phyloP scores from a whole-genome alignment of 2,888 invertebrate genomes.

The Colletes collaris region DNA sequence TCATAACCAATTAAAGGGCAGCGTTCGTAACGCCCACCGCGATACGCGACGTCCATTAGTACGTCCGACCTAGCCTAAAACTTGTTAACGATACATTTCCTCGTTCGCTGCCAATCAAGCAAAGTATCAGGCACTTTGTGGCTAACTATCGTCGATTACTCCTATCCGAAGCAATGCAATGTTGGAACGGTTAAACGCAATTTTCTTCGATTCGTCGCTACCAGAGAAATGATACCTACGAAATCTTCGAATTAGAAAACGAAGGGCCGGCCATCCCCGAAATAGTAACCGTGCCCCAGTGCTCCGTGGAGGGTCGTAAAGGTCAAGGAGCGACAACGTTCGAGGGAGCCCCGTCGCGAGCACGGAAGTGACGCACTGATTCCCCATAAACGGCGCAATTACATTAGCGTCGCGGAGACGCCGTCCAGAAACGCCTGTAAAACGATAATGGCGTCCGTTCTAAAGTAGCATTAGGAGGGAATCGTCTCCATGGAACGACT shows the following conservation, averaged over 20 bases:
- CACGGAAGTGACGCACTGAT: background rate
- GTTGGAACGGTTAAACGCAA: background rate
- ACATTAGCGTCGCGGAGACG: conserved; percentile 7
- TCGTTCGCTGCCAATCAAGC: background rate
- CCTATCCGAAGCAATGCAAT: background rate
- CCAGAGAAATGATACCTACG: background rate
- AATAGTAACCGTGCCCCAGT: background rate
- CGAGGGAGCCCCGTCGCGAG: background rate
- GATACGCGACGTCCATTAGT: no score
- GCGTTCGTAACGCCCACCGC: no score
- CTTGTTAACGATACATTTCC: background rate
- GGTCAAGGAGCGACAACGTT: background rate
- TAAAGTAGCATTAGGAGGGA: conserved; percentile 19
- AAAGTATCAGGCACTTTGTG: background rate
- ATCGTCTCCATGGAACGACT: conserved; percentile 11
- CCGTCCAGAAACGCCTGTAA: conserved; percentile 3
- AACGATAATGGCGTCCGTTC: conserved; percentile 21
- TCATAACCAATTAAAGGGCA: no score
- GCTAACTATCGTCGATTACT: background rate
- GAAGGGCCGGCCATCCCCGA: no score
- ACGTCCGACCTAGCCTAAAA: background rate
- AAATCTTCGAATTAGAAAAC: no score
- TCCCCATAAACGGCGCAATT: conserved; percentile 9
- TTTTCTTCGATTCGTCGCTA: background rate
- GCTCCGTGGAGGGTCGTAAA: background rate